These are phyloP conservation scores for Microvelia longipes DNA, from an alignment of 1,140 invertebrate genomes.

Conservation along the genomic window DNA sequence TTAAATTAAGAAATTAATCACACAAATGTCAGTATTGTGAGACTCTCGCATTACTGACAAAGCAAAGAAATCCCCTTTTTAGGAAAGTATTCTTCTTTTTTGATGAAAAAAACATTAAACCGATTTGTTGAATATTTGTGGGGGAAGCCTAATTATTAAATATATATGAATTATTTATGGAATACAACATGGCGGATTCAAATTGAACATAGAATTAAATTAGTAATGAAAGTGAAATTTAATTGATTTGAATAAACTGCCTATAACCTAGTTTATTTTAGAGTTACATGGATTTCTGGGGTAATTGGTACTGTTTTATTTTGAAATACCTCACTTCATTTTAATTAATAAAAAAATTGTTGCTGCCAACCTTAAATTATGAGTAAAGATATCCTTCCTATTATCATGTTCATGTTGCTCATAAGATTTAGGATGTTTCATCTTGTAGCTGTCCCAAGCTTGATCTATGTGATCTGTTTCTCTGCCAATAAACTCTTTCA, in stretches of 20 bases:
- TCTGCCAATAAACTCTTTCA: conserved; percentile 72
- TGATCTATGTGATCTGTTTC: conserved; percentile 54
- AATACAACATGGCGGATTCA: too few species aligned
- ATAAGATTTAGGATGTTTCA: conserved; percentile 57
- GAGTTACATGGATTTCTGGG: not conserved
- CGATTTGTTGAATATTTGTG: too few species aligned
- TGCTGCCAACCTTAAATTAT: conserved; percentile 55
- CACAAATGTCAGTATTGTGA: not conserved
- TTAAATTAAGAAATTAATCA: not conserved
- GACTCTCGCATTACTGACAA: too few species aligned
- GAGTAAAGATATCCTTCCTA: conserved; percentile 66
- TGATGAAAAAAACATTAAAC: too few species aligned
- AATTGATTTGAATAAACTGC: not conserved
- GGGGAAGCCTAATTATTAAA: too few species aligned
- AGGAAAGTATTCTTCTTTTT: too few species aligned
- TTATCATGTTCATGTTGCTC: conserved; percentile 43
- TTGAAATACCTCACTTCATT: not conserved
- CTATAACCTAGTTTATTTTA: too few species aligned
- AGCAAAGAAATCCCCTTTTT: too few species aligned
- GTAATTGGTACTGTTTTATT: not conserved
- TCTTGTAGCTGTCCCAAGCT: conserved; percentile 63
- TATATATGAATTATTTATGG: too few species aligned
- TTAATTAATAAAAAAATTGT: not conserved
- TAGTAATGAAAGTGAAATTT: not conserved
- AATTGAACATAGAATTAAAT: not conserved